A percentile compares a stretch with the other conserved stretches of the same genome.
These are phyloP conservation scores for Trinectes maculatus DNA, from an alignment of 2,113 vertebrate species.

Conservation along the genomic window DNA sequence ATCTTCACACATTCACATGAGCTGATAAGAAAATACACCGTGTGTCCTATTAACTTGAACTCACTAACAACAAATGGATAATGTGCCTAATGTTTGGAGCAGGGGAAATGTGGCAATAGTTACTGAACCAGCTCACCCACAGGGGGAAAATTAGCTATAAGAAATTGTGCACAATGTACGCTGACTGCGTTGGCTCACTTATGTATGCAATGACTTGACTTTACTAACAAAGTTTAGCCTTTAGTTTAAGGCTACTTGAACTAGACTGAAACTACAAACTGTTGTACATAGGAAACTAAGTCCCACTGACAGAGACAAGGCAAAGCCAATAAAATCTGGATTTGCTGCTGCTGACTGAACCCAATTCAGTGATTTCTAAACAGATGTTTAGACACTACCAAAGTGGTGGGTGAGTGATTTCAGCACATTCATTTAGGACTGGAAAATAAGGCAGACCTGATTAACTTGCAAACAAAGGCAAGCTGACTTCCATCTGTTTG, in stretches of 20 bases:
- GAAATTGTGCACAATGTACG: slow-evolving; percentile 55
- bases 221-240: slow-evolving; percentile 3
- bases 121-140: slow-evolving; percentile 18
- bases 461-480: slow-evolving; percentile 17
- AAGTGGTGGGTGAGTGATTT: neutral
- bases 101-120: slow-evolving; percentile 6
- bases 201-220: slow-evolving; percentile 51
- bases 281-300: slow-evolving; percentile 12
- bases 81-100: slow-evolving; percentile 9
- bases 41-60: slow-evolving; percentile 47
- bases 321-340: neutral
- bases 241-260: slow-evolving; percentile 13
- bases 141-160: slow-evolving; percentile 29
- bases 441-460: slow-evolving; percentile 38
- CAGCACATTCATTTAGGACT: slow-evolving; percentile 41
- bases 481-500: slow-evolving; percentile 21
- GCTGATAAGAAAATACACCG: slow-evolving; percentile 64
- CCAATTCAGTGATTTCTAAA: slow-evolving; percentile 7
- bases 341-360: slow-evolving; percentile 12
- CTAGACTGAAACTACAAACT: slow-evolving; percentile 12
- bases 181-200: slow-evolving; percentile 48
- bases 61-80: slow-evolving; percentile 13
- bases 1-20: slow-evolving; percentile 72
- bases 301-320: slow-evolving; percentile 35
- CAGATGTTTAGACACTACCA: neutral